A percentile compares a stretch with the other conserved stretches of the same genome.
Evolutionary conservation across 2,888 invertebrate species (phyloP).

Genomic region (Volucella bombylans): DNA sequence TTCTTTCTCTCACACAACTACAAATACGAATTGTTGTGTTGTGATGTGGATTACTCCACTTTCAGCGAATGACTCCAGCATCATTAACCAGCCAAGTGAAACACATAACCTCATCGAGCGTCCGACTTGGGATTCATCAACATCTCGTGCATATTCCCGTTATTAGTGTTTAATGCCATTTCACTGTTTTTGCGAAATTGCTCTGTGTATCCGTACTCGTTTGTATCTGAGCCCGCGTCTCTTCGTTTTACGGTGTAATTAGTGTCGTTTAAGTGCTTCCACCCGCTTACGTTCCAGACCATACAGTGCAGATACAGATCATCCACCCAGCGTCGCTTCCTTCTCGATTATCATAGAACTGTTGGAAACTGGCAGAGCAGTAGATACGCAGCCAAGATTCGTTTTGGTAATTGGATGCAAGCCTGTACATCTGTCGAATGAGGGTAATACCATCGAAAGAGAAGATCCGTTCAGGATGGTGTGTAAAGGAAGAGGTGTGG

Average conservation of each 20-base stretch:
- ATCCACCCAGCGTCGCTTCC: not conserved
- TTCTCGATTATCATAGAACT: not conserved
- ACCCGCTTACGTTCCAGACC: conserved; percentile 34
- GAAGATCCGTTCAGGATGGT: too few species aligned
- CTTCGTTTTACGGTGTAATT: conserved; percentile 62
- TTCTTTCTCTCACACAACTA: conserved; percentile 12
- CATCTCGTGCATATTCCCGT: conserved; percentile 60
- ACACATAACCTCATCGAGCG: conserved; percentile 5
- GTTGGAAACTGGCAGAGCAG: conserved; percentile 5
- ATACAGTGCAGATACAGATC: conserved; percentile 21
- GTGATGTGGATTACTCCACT: conserved; percentile 10
- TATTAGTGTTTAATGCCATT: conserved; percentile 71
- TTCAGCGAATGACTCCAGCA: conserved; percentile 29
- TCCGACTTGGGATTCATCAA: conserved; percentile 44
- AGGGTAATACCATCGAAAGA: conserved; percentile 54
- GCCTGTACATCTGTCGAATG: conserved; percentile 67
- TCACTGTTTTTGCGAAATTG: conserved; percentile 67
- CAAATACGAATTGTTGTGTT: not conserved
- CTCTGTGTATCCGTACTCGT: conserved; percentile 24
- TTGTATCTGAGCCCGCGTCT: not conserved
- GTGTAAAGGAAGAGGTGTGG: not conserved
- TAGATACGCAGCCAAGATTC: not conserved
- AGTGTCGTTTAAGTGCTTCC: conserved; percentile 71
- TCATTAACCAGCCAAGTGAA: not conserved
- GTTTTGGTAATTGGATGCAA: conserved; percentile 63